These are phyloP conservation scores for Pocillopora damicornis DNA, from an alignment of 64 coral and sea anemone species.

Conservation along the genomic window DNA sequence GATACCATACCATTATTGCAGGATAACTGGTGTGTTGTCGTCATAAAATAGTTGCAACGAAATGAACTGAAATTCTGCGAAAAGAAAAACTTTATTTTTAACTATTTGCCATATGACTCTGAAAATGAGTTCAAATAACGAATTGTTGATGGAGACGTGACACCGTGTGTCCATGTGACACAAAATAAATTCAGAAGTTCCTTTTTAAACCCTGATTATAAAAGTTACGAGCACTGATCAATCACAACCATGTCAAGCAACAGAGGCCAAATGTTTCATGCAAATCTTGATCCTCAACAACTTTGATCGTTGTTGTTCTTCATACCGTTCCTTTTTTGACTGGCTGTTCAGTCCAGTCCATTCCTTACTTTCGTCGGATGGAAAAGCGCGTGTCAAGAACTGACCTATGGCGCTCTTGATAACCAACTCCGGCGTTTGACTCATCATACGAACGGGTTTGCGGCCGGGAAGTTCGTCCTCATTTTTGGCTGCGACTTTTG, in stretches of 20 bases:
- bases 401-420: conserved; percentile 72
- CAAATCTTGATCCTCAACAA: conserved; percentile 71
- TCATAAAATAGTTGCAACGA: too few species aligned
- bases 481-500: conserved; percentile 39
- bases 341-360: background rate
- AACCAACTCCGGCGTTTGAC: conserved; percentile 56
- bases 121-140: too few species aligned
- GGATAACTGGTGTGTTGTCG: too few species aligned
- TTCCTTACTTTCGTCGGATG: conserved; percentile 32
- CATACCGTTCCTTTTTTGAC: conserved; percentile 31
- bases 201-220: too few species aligned
- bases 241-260: background rate
- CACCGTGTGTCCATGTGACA: too few species aligned
- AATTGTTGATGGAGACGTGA: too few species aligned
- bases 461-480: background rate
- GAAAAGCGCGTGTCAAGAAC: conserved; percentile 48
- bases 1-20: too few species aligned
- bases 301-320: conserved; percentile 49
- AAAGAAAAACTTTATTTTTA: too few species aligned
- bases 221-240: too few species aligned
- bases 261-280: conserved; percentile 65
- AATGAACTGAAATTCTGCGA: too few species aligned
- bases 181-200: too few species aligned
- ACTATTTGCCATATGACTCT: too few species aligned
- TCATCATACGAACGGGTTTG: conserved; percentile 53